These are phyloP conservation scores for Anolis sagrei DNA, from an alignment of 2,113 vertebrate species.

Conservation along the genomic window DNA sequence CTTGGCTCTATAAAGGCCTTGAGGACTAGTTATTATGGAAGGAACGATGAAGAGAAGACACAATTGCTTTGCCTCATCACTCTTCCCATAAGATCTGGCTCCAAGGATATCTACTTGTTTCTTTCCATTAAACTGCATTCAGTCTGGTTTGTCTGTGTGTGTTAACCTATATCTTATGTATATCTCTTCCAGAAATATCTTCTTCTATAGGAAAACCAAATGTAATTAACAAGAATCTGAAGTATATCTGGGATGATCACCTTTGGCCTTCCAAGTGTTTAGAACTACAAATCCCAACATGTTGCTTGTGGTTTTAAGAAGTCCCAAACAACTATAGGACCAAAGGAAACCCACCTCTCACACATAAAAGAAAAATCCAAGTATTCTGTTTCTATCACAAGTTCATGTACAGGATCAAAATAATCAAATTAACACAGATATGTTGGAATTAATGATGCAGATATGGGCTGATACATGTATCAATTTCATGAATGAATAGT, in stretches of 20 bases:
- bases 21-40: too few relatives aligned
- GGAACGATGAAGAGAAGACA: too few relatives aligned
- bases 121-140: background rate
- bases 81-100: too few relatives aligned
- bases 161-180: background rate
- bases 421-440: background rate
- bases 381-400: background rate
- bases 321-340: background rate
- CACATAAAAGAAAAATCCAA: background rate
- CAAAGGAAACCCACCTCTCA: background rate
- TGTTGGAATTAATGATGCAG: background rate
- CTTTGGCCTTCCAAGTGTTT: background rate
- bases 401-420: background rate
- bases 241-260: background rate
- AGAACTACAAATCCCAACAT: background rate
- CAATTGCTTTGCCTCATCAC: too few relatives aligned
- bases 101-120: too few relatives aligned
- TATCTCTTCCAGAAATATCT: background rate
- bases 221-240: background rate
- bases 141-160: too few relatives aligned
- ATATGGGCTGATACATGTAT: background rate
- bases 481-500: too few relatives aligned
- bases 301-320: background rate
- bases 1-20: too few relatives aligned
- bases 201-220: background rate